phyloP scores from a whole-genome alignment of 2,797 vertebrate genomes.

The Typhlichthys subterraneus region DNA sequence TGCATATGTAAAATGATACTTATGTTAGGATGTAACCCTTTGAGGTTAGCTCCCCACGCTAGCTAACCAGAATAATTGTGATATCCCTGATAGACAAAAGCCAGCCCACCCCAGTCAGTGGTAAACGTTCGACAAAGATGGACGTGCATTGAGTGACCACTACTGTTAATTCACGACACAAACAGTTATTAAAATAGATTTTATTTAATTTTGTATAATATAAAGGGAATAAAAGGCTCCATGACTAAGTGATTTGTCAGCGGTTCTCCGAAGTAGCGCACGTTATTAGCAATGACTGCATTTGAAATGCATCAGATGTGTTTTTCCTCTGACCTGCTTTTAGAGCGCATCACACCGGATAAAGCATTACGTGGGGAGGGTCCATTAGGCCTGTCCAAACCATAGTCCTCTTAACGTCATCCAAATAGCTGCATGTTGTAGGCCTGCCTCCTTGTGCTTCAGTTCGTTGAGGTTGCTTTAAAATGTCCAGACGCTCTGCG shows the following conservation, averaged over 20 bases:
- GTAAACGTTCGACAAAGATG: no score
- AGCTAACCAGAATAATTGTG: no score
- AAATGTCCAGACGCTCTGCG: constrained; percentile 40
- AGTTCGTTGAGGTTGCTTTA: constrained; percentile 36
- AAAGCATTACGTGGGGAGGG: constrained; percentile 16
- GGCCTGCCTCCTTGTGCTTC: constrained; percentile 28
- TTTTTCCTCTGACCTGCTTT: constrained; percentile 15
- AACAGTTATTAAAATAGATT: no score
- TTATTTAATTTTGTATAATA: no score
- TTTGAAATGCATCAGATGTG: constrained; percentile 13
- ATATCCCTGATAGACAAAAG: no score
- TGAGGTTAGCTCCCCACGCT: neutral
- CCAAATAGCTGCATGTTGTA: constrained; percentile 9
- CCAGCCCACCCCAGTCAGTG: no score
- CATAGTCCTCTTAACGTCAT: constrained; percentile 17
- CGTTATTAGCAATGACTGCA: constrained; percentile 13
- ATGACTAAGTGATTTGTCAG: neutral
- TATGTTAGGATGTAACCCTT: constrained; percentile 10
- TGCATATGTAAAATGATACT: constrained; percentile 4
- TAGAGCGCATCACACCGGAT: neutral
- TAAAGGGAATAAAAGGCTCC: no score
- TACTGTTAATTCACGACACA: no score
- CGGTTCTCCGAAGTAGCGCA: constrained; percentile 16
- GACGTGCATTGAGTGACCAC: no score
- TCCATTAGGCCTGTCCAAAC: constrained; percentile 20